These are phyloP conservation scores for Drosophila trichaetosa DNA, from an alignment of 2,888 invertebrate genomes.

Conservation along the genomic window DNA sequence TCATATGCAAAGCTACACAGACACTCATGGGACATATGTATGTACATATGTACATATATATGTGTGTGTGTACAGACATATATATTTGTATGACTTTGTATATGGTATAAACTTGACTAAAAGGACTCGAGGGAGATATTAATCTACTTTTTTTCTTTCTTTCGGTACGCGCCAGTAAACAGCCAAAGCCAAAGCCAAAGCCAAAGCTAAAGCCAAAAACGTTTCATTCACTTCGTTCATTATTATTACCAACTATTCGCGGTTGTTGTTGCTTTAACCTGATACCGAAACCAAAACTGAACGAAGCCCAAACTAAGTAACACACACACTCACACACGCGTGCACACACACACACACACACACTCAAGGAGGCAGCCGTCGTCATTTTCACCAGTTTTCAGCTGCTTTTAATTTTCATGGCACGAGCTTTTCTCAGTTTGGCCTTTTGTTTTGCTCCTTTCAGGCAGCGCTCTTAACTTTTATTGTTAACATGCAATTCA, in stretches of 20 bases:
- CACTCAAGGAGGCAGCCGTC: constrained; percentile 14
- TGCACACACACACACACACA: background rate
- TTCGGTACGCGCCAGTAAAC: constrained; percentile 50
- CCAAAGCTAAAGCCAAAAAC: constrained; percentile 54
- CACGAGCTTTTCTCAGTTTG: constrained; percentile 55
- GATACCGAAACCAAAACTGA: constrained; percentile 71
- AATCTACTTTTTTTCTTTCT: constrained; percentile 65
- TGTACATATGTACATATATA: background rate
- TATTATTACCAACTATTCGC: constrained; percentile 78
- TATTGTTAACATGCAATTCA: constrained; percentile 79
- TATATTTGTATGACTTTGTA: constrained; percentile 34
- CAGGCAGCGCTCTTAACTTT: constrained; percentile 63
- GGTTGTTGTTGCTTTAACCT: constrained; percentile 64
- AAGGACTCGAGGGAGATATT: constrained; percentile 80
- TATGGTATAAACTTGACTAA: constrained; percentile 74
- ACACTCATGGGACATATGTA: constrained; percentile 53
- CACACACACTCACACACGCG: constrained; percentile 14
- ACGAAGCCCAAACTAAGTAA: constrained; percentile 52
- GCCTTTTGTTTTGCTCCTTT: constrained; percentile 53
- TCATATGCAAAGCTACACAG: constrained; percentile 63
- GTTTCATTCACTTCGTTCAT: constrained; percentile 69
- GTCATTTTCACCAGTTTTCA: constrained; percentile 66
- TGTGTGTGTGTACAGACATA: background rate
- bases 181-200: constrained; percentile 51
- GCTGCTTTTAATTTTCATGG: constrained; percentile 69